phyloP scores from a whole-genome alignment of 1,140 invertebrate species.

The Helicoverpa zea region DNA sequence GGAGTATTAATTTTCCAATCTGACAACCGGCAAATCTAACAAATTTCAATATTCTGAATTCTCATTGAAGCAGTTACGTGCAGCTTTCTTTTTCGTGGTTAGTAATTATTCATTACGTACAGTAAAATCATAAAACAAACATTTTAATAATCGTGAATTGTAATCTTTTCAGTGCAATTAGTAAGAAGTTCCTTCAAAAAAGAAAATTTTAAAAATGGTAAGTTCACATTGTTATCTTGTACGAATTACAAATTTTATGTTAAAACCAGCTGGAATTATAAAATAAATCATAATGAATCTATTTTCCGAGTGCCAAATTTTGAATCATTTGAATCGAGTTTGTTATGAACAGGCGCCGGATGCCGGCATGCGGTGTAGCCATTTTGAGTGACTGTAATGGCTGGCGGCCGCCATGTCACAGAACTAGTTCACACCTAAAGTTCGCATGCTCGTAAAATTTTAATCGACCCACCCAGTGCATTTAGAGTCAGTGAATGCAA shows the following conservation, averaged over 20 bases:
- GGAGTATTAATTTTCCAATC: slow-evolving; percentile 27
- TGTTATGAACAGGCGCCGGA: slow-evolving; percentile 44
- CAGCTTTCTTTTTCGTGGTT: slow-evolving; percentile 20
- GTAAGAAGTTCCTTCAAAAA: not conserved
- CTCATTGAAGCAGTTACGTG: slow-evolving; percentile 18
- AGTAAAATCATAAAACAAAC: not conserved
- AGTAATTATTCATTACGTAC: not conserved
- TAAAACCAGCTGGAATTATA: not conserved
- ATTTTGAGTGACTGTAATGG: slow-evolving; percentile 75
- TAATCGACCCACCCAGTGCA: slow-evolving; percentile 7
- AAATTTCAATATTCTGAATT: slow-evolving; percentile 32
- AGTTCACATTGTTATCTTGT: not conserved
- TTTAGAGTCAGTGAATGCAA: not conserved
- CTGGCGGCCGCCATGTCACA: slow-evolving; percentile 79
- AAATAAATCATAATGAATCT: not conserved
- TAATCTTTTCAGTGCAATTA: slow-evolving; percentile 14
- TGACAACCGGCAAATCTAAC: slow-evolving; percentile 35
- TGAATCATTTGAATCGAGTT: not conserved
- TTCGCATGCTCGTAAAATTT: slow-evolving; percentile 68
- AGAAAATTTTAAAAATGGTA: slow-evolving; percentile 27
- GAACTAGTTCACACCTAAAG: slow-evolving; percentile 6
- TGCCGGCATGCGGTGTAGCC: slow-evolving; percentile 75
- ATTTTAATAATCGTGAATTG: not conserved
- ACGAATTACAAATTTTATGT: not conserved
- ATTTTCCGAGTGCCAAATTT: not conserved